Evolutionary conservation across 2,797 vertebrate species (phyloP), one percentile per base, ranked within the genome.

Genomic region (Balearica regulorum): DNA sequence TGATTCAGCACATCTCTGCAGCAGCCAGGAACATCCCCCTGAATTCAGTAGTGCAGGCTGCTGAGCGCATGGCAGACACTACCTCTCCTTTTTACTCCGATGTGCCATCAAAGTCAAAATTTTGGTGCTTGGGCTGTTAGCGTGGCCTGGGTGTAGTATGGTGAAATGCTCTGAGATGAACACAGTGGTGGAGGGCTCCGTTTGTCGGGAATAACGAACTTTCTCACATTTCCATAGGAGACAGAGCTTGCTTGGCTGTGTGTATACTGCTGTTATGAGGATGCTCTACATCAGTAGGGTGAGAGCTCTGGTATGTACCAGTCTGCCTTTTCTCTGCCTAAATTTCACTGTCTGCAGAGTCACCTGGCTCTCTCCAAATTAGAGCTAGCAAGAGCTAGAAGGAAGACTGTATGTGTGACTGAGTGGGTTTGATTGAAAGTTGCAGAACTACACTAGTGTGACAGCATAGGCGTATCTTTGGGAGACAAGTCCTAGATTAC

Each of bases 1-100:
- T 95, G 95, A 94, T 87, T 95, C 94, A 96, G 91, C 92, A 95
- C 90, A 87, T 93, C 83, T 37, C 37, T 8, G n/a, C 75, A 77
- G 86, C 77, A 84, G 62, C 91, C 94, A 93, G 90, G n/a, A 79
- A 54, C 87, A 55, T 26, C 62, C 53, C 31, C 26, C 73, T 64
- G 54, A 53, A 16, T 53, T 53, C 62, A 8, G 70, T 0, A 51
- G 48, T 1, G 10, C 5, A 29, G 53, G 46, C 68, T 75, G 54
- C 77, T 16, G 17, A 49, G 61, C 4, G 13, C 43, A 2, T 26
- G 51, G 39, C 69, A 90, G 76, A 3, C 24, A 71, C 54, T 17
- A 2, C 49, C 33, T 83, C 25, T 69, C 62, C 51, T 80, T 80
- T 66, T 53, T 13, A 8, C 53, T 78, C 44, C 49, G 9, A 9